Percentiles rank a stretch among this genome's conserved stretches.
Conservation (phyloP, 2,888 invertebrate genomes). For the Limenitis camilla region DNA sequence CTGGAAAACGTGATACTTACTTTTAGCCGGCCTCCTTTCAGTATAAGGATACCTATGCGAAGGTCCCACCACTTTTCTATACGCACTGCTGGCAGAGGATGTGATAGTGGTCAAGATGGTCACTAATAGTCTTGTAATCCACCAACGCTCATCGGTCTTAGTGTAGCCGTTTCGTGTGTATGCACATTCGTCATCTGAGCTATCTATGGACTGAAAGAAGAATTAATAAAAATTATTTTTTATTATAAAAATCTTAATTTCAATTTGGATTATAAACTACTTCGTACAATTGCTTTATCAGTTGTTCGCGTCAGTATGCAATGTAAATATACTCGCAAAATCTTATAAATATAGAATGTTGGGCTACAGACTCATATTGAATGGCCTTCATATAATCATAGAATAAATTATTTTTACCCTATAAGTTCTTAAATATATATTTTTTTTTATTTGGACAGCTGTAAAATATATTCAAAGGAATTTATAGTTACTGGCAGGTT, state of each 20-base stretch:
- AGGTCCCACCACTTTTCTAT: constrained; percentile 49
- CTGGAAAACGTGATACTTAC: constrained; percentile 27
- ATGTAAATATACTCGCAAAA: too few species aligned
- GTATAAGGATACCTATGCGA: constrained; percentile 60
- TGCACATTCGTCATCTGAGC: constrained; percentile 55
- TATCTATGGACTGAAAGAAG: constrained; percentile 46
- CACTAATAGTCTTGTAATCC: constrained; percentile 50
- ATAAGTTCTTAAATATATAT: too few species aligned
- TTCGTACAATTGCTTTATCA: too few species aligned
- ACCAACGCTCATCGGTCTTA: constrained; percentile 48
- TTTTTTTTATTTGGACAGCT: too few species aligned
- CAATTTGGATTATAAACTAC: too few species aligned
- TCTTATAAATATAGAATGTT: too few species aligned
- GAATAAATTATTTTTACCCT: too few species aligned
- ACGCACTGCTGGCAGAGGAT: constrained; percentile 36
- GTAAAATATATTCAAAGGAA: too few species aligned
- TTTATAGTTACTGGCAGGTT: too few species aligned
- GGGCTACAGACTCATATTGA: too few species aligned
- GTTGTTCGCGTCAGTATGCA: too few species aligned
- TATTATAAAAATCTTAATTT: not conserved
- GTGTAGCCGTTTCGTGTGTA: constrained; percentile 39
- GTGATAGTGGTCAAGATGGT: constrained; percentile 44
- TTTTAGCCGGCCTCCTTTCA: constrained; percentile 46
- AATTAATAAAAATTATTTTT: not conserved
- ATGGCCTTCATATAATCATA: too few species aligned